Evolutionary conservation across 2,797 vertebrate species (phyloP), one percentile per base, ranked within the genome.

Genomic region (Triplophysa bombifrons): DNA sequence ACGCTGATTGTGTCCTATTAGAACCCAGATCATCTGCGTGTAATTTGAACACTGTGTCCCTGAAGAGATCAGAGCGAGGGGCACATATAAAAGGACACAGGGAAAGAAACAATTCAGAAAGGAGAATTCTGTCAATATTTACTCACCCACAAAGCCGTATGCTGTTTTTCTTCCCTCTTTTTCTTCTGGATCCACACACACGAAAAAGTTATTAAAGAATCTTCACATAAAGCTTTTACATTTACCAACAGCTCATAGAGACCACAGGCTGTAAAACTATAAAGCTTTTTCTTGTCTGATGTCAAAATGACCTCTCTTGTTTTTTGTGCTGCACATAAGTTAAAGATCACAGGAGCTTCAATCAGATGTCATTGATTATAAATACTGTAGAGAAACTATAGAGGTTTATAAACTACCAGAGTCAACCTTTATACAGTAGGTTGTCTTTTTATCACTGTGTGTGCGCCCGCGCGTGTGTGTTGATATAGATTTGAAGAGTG

Each of bases 1-100:
- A 76, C 80, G 67, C 74, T 80, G 81, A 83, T 84, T 84, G 71
- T 85, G 68, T 76, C 20, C 30, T 65, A 44, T 84, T 68, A 71
- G 75, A 65, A 76, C 72, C 61, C 38, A 0, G 78, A 78, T 83
- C 77, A 79, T 67, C 78, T 60, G 78, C 80, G 30, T 76, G 46
- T 41, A 70, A 71, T 83, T 50, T 71, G 83, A 84, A 75, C 56
- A 27, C 63, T 22, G 48, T 10, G 50, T 86, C 81, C 72, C 69
- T 34, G 19, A 74, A 80, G 79, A 83, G 44, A 60, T 58, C 61
- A 60, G 73, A 72, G 70, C 41, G 22, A 50, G 27, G 25, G 13
- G 70, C 16, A 44, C 67, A 78, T 61, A 61, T 38, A 51, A 58
- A 38, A 53, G 56, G 56, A 41, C 19, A 50, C 19, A 68, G 63